Evolutionary conservation across 2,797 vertebrate genomes (phyloP).

Genomic region (Etheostoma nigrum): DNA sequence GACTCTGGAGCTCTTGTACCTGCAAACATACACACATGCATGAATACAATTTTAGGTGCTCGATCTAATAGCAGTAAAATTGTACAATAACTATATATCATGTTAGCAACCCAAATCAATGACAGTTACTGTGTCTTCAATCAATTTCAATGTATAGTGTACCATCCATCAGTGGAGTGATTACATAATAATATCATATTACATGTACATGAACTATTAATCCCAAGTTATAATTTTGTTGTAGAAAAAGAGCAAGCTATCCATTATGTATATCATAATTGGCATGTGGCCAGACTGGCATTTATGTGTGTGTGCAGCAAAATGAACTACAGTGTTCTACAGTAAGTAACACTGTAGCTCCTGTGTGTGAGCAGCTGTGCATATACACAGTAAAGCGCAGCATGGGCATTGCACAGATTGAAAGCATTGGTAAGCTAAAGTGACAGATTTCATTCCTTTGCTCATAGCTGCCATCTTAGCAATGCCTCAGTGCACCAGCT

Average conservation of each 20-base stretch:
- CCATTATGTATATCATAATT: slow-evolving; percentile 52
- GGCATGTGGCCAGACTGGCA: slow-evolving; percentile 32
- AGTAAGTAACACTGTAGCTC: slow-evolving; percentile 26
- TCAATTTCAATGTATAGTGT: neutral
- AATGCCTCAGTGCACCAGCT: slow-evolving; percentile 65
- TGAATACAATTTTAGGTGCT: neutral
- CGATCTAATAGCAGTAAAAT: neutral
- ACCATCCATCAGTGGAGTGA: slow-evolving; percentile 6
- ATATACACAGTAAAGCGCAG: slow-evolving; percentile 31
- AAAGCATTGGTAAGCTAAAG: slow-evolving; percentile 77
- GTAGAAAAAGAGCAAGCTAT: slow-evolving; percentile 30
- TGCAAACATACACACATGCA: slow-evolving; percentile 61
- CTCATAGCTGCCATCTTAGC: slow-evolving; percentile 82
- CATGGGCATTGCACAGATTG: slow-evolving; percentile 56
- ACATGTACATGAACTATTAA: slow-evolving; percentile 47
- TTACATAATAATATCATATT: slow-evolving; percentile 39
- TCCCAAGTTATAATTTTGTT: slow-evolving; percentile 19
- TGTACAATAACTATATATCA: neutral
- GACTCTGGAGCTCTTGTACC: slow-evolving; percentile 97
- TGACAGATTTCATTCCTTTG: slow-evolving; percentile 83
- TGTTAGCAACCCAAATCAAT: slow-evolving; percentile 9
- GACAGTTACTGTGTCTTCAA: slow-evolving; percentile 1
- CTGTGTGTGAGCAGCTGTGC: slow-evolving; percentile 34
- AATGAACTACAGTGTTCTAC: neutral
- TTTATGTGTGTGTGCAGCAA: slow-evolving; percentile 26